Evolutionary conservation across 2,113 vertebrate species (phyloP).

Genomic region (Microtus richardsoni): DNA sequence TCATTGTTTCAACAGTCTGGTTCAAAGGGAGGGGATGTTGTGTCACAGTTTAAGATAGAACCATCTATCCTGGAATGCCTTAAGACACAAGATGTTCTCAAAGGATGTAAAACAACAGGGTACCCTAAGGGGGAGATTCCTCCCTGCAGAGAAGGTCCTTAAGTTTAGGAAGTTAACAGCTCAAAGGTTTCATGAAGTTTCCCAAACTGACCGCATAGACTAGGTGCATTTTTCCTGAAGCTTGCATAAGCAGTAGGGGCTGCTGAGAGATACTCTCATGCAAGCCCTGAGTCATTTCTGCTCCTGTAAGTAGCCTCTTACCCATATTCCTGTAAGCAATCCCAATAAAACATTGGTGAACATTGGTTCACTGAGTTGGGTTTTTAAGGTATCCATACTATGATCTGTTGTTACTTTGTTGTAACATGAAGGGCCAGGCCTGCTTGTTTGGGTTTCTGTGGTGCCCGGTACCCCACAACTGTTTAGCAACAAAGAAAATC

Average conservation of each 20-base stretch:
- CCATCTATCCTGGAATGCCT: neutral
- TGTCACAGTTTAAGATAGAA: neutral
- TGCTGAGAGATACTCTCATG: neutral
- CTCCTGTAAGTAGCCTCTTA: neutral
- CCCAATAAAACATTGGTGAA: neutral
- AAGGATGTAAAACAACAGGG: neutral
- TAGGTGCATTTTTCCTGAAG: neutral
- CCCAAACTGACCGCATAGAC: neutral
- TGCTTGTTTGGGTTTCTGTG: too few species aligned
- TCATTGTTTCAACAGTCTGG: neutral
- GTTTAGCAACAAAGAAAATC: too few species aligned
- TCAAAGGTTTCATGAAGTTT: neutral
- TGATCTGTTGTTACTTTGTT: neutral
- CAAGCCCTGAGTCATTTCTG: neutral
- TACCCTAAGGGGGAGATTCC: neutral
- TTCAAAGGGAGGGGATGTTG: neutral
- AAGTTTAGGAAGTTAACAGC: neutral
- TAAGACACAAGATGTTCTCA: neutral
- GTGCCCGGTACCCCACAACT: too few species aligned
- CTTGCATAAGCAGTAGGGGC: neutral
- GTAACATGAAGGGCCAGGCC: too few species aligned
- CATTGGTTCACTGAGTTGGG: neutral
- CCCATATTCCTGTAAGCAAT: neutral
- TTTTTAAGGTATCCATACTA: neutral
- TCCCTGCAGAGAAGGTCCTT: neutral